Evolutionary conservation across 2,113 vertebrate genomes (phyloP).

Genomic region (Sinosuthora webbiana): DNA sequence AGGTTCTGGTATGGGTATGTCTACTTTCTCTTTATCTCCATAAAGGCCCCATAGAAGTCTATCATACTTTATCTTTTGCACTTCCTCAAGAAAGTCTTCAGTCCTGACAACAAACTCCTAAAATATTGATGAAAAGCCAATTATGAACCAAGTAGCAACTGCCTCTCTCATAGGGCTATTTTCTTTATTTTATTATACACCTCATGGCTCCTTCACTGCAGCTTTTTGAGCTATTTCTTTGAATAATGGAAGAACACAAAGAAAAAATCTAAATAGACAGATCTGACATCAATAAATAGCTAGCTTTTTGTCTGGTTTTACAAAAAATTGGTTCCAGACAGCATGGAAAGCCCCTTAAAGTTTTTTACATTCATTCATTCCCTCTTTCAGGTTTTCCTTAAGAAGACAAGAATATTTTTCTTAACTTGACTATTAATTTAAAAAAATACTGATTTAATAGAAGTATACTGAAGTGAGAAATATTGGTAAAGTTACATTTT

Average conservation of each 20-base stretch:
- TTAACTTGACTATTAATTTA: not conserved
- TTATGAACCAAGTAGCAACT: not conserved
- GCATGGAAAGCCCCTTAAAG: not conserved
- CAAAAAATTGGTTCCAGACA: not conserved
- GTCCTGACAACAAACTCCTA: not conserved
- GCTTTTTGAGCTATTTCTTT: not conserved
- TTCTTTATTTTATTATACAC: not conserved
- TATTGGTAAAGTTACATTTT: not conserved
- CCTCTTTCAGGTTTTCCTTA: not conserved
- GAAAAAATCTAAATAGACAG: not conserved
- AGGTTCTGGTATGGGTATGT: not conserved
- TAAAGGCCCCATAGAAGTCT: not conserved
- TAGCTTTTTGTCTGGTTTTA: not conserved
- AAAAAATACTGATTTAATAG: not conserved
- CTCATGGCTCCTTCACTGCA: not conserved
- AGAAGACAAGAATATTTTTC: not conserved
- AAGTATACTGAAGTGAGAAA: not conserved
- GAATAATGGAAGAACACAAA: not conserved
- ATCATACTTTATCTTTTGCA: not conserved
- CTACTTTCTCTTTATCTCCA: not conserved
- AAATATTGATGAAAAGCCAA: not conserved
- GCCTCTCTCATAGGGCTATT: not conserved
- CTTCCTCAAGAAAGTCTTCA: not conserved
- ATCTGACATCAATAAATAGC: not conserved
- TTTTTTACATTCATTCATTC: not conserved